A percentile compares a stretch with the other conserved stretches of the same genome.
These are phyloP conservation scores for Eugnorisma glareosa DNA, from an alignment of 2,888 invertebrate genomes.

Conservation along the genomic window DNA sequence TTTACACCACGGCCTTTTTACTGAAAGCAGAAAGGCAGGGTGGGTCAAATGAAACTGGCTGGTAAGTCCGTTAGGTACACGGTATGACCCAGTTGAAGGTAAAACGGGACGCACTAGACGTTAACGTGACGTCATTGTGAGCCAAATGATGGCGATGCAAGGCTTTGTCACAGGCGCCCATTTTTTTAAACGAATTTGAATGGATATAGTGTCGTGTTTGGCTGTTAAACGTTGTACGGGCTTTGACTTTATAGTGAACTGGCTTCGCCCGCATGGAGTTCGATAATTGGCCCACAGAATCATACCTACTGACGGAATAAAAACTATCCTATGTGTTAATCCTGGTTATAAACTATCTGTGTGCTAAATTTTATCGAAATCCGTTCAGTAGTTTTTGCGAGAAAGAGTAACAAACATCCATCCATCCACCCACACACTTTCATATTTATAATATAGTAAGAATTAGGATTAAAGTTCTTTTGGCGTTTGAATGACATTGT, in stretches of 20 bases:
- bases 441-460: too few relatives aligned
- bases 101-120: conserved; percentile 68
- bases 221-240: conserved; percentile 5
- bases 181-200: conserved; percentile 49
- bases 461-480: neutral
- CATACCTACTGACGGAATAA: too few relatives aligned
- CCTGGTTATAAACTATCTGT: too few relatives aligned
- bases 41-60: conserved; percentile 56
- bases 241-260: neutral
- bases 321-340: too few relatives aligned
- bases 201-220: conserved; percentile 11
- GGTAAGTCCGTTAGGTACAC: conserved; percentile 42
- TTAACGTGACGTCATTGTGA: conserved; percentile 65
- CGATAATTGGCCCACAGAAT: too few relatives aligned
- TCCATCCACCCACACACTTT: too few relatives aligned
- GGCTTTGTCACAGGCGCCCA: conserved; percentile 51
- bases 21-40: conserved; percentile 26
- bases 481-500: neutral
- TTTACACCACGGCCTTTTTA: conserved; percentile 34
- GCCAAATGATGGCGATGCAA: conserved; percentile 67
- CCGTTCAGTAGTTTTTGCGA: too few relatives aligned
- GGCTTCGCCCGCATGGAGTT: too few relatives aligned
- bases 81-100: conserved; percentile 71
- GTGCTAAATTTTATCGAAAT: too few relatives aligned
- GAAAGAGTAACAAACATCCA: too few relatives aligned